These are phyloP conservation scores for Papilio aristodemus DNA, from an alignment of 1,140 invertebrate species.

Conservation along the genomic window DNA sequence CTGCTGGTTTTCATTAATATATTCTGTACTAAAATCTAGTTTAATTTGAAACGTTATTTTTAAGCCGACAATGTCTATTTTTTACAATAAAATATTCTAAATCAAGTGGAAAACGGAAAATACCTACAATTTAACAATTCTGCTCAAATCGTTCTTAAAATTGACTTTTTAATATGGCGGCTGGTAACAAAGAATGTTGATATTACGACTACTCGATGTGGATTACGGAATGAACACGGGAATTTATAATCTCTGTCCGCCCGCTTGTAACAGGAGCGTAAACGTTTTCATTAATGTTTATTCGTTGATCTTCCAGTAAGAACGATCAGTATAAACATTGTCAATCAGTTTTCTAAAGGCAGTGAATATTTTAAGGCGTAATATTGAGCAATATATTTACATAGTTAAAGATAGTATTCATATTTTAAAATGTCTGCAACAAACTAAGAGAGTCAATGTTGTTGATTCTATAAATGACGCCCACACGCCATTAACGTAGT, in stretches of 20 bases:
- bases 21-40: background rate
- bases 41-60: too few relatives aligned
- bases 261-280: too few relatives aligned
- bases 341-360: background rate
- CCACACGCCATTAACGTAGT: conserved; percentile 20
- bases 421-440: conserved; percentile 19
- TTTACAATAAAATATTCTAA: too few relatives aligned
- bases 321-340: background rate
- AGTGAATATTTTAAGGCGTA: background rate
- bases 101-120: too few relatives aligned
- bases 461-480: conserved; percentile 33
- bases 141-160: background rate
- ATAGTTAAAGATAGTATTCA: background rate
- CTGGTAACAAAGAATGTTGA: background rate
- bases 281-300: too few relatives aligned
- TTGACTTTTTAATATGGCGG: background rate
- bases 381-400: background rate
- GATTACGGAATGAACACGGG: background rate
- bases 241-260: too few relatives aligned
- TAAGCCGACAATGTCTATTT: too few relatives aligned
- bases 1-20: background rate
- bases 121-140: background rate
- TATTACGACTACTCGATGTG: background rate
- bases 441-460: conserved; percentile 31
- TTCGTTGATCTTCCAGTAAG: too few relatives aligned